Base-by-base conservation (phyloP, 2,797 vertebrate species). In the Bradypodion ventrale region DNA sequence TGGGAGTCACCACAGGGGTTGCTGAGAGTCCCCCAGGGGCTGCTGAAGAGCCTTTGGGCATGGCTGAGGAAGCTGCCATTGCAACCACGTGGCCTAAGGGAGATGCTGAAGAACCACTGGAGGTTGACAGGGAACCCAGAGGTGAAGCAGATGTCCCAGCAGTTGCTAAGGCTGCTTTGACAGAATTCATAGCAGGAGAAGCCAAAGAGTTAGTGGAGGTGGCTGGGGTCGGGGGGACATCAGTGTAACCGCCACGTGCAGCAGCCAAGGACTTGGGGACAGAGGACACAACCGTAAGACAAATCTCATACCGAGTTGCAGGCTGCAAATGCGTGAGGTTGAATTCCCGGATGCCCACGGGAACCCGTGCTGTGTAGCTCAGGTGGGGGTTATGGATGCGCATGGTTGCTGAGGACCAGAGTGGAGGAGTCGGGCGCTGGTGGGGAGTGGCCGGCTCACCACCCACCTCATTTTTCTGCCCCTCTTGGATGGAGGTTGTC, bases 281-380 rank as follows among this genome's bases (percentile, higher is more conserved):
- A 5, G 83, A 74, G 60, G 89, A 85, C 37, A 85, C 35, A 82
- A 97, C 93, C 15, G 96, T 96, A 76, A 97, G 95, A 88, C 97
- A 97, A 86, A 97, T 95, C 42, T 95, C 95, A 87, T 97, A 97
- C 85, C 95, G 94, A 0, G 96, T 97, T 46, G 96, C 94, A 19
- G 97, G 97, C 77, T 97, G 93, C 42, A 97, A 96, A 92, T 97
- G 97, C 0, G 97, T 97, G 60, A 97, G 95, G 66, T 97, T 97
- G 70, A 97, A 97, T 92, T 97, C 96, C 91, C 96, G 96, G 79
- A 97, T 96, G 2, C 96, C 96, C 0, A 96, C 96, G 0, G 96
- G 97, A 13, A 97, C 97, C 89, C 95, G 94, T n/a, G 97, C 95
- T 0, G 95, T 97, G 92, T 97, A 97, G 95, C 96, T 97, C 89